Evolutionary conservation across 2,797 vertebrate species (phyloP).

Genomic region (Gadopsis bispinosus): DNA sequence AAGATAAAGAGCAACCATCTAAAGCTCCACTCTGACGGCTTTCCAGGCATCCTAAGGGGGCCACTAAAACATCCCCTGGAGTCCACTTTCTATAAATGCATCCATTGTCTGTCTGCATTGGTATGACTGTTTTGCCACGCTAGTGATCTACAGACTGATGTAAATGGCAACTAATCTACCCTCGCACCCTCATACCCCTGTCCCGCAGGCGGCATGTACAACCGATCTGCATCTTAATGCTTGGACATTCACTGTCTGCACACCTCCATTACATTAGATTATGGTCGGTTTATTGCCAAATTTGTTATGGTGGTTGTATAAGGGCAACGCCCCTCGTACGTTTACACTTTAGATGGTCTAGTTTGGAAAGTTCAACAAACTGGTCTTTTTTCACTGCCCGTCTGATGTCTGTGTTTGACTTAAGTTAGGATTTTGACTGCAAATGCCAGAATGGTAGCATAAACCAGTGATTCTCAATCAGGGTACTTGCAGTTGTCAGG

Average conservation of each 20-base stretch:
- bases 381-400: background rate
- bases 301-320: conserved; percentile 19
- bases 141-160: conserved; percentile 40
- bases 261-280: conserved; percentile 21
- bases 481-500: background rate
- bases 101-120: conserved; percentile 41
- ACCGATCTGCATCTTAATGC: conserved; percentile 7
- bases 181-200: conserved; percentile 50
- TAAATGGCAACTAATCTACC: conserved; percentile 56
- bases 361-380: background rate
- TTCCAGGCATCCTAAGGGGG: conserved; percentile 34
- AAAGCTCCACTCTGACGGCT: conserved; percentile 42
- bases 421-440: background rate
- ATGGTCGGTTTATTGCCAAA: conserved; percentile 13
- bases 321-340: background rate
- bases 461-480: background rate
- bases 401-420: background rate
- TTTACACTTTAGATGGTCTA: background rate
- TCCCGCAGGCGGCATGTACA: conserved; percentile 19
- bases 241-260: conserved; percentile 39
- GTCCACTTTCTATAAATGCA: conserved; percentile 34
- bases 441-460: background rate
- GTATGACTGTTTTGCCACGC: conserved; percentile 39
- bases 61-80: background rate
- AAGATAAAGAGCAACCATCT: conserved; percentile 10